Percentiles rank a stretch among this genome's conserved stretches.
Evolutionary conservation across 2,113 vertebrate genomes (phyloP).

Genomic region (Hemicordylus capensis): DNA sequence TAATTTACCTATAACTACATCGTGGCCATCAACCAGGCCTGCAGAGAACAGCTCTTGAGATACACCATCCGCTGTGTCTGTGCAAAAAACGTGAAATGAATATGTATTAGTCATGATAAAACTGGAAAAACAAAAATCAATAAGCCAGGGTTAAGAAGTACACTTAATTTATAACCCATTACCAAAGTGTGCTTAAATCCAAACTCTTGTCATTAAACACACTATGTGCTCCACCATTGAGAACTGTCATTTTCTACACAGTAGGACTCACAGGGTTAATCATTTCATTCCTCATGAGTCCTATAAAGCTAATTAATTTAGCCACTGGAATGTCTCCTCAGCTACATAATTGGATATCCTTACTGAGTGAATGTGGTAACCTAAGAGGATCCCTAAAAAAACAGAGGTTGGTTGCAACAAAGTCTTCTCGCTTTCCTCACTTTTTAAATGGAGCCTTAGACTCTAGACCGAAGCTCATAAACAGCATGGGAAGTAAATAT

Average conservation of each 20-base stretch:
- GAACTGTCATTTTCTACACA: conserved; percentile 50
- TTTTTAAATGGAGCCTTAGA: neutral
- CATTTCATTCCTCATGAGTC: conserved; percentile 44
- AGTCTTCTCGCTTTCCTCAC: neutral
- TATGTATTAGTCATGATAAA: conserved; percentile 67
- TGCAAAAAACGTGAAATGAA: conserved; percentile 73
- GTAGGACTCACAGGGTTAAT: conserved; percentile 23
- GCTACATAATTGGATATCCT: neutral
- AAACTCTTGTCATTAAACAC: conserved; percentile 50
- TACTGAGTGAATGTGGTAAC: neutral
- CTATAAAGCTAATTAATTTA: conserved; percentile 11
- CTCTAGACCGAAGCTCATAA: neutral
- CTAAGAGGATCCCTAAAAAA: neutral
- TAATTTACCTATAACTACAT: conserved; percentile 95
- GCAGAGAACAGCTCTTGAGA: conserved; percentile 99
- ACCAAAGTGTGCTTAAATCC: conserved; percentile 40
- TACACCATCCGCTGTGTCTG: conserved; percentile 97
- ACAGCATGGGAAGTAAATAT: neutral
- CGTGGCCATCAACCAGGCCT: conserved; percentile 93
- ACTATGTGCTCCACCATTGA: conserved; percentile 12
- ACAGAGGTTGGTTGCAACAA: neutral
- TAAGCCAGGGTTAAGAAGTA: conserved; percentile 53
- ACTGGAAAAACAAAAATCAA: conserved; percentile 39
- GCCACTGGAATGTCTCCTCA: conserved; percentile 3
- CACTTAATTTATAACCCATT: conserved; percentile 50